Conservation (phyloP, 1,140 invertebrate genomes). For the Colletes gigas region DNA sequence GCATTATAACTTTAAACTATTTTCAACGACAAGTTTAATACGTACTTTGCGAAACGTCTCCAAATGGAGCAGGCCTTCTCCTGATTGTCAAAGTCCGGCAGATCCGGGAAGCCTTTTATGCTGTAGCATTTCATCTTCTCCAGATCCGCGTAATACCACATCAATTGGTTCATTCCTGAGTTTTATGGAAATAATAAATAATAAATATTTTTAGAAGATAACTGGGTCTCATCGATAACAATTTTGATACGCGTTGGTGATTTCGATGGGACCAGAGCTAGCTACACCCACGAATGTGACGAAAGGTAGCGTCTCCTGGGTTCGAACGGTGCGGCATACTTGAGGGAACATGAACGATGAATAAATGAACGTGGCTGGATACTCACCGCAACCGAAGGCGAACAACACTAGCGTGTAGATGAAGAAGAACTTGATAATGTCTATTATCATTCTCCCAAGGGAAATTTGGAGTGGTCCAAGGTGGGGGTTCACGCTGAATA, state of each 20-base stretch:
- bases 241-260: no score
- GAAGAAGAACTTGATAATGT: conserved; percentile 97
- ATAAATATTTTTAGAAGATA: no score
- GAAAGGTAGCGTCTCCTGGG: background rate
- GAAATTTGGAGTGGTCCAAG: conserved; percentile 95
- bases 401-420: conserved; percentile 94
- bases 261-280: no score
- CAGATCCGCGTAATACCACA: conserved; percentile 97
- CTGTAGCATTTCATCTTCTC: conserved; percentile 93
- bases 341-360: background rate
- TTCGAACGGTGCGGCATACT: background rate
- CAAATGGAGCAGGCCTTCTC: conserved; percentile 92
- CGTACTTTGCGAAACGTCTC: conserved; percentile 92
- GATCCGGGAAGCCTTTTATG: conserved; percentile 81
- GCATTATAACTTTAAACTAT: no score
- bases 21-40: background rate
- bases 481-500: conserved; percentile 97
- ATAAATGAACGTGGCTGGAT: conserved; percentile 28
- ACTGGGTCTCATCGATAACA: no score
- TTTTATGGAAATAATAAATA: background rate
- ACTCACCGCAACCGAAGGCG: conserved; percentile 92
- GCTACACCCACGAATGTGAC: no score
- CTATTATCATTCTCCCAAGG: conserved; percentile 94
- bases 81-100: conserved; percentile 88
- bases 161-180: conserved; percentile 92